Evolutionary conservation across 1,140 invertebrate genomes (phyloP).

Genomic region (Aphis gossypii): DNA sequence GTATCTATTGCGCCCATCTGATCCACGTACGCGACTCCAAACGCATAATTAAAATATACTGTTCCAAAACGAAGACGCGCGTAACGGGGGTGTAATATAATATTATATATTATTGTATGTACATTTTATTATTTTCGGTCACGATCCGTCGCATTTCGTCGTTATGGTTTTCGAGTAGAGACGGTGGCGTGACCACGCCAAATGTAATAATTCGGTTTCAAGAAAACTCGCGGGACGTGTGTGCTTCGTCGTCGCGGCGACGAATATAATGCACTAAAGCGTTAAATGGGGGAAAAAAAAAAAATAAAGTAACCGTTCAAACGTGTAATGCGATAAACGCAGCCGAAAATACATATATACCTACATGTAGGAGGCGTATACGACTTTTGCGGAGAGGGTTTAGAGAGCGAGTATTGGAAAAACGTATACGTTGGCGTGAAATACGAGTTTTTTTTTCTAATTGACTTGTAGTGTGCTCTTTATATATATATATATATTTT

Average conservation of each 20-base stretch:
- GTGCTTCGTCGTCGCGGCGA: neutral
- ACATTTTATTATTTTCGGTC: neutral
- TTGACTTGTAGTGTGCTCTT: conserved; percentile 15
- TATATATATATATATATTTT: no score
- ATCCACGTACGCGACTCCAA: neutral
- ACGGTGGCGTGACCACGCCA: neutral
- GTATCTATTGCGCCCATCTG: neutral
- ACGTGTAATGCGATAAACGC: conserved; percentile 23
- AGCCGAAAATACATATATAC: neutral
- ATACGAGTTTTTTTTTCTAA: conserved; percentile 3
- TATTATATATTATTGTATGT: neutral
- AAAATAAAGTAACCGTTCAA: neutral
- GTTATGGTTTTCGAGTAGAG: no score
- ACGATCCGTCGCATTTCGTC: neutral
- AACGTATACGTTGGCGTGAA: neutral
- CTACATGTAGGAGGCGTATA: neutral
- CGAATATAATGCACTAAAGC: neutral
- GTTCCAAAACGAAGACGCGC: neutral
- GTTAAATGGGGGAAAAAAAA: neutral
- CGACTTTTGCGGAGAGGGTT: neutral
- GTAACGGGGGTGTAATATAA: neutral
- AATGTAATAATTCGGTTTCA: conserved; percentile 18
- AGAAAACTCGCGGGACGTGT: neutral
- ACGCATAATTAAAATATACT: neutral
- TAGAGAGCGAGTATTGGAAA: neutral